Base-by-base conservation (phyloP, 2,113 vertebrate genomes). In the Orthonyx spaldingii region DNA sequence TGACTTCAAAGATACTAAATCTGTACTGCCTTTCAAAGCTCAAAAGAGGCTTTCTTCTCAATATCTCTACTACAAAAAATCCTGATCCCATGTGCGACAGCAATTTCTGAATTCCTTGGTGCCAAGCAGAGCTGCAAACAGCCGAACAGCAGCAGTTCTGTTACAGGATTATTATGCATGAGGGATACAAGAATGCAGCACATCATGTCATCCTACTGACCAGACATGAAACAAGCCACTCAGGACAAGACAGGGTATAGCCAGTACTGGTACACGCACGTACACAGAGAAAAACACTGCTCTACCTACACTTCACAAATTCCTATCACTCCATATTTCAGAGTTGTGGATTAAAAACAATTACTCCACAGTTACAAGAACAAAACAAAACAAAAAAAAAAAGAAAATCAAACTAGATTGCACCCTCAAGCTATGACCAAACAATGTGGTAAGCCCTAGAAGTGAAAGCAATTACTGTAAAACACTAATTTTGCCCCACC, bases 401-500 rank as follows among this genome's bases (percentile, higher is more conserved):
- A 59, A 71, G 68, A 69, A 59, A 22, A 21, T 4, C 5, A 57
- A 85, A 59, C 11, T 8, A 65, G 11, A 15, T 41, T 83, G 22
- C n/a, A 87, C 60, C 33, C 56, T 87, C 9, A 6, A 84, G 44
- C 32, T 71, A 32, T 41, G 47, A 66, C 28, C 32, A 81, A 77
- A 63, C 12, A 44, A 16, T 9, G 16, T 11, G 46, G 69, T 30
- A 35, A 47, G 63, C 26, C 41, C n/a, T 14, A 32, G 41, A 66
- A 76, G 16, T 12, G 23, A 94, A 21, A 83, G 37, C 22, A 94
- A 77, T 35, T 28, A 37, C 27, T 30, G 27, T 3, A 33, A 23
- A 77, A 50, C 14, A 12, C 16, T n/a, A 16, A 3, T 76, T 78
- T 49, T 53, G 19, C 32, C 92, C 50, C 97, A 99, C 99, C 98